Evolutionary conservation across 2,888 invertebrate genomes (phyloP), one percentile per base, ranked within the genome.

Genomic region (Xanthia icteritia): DNA sequence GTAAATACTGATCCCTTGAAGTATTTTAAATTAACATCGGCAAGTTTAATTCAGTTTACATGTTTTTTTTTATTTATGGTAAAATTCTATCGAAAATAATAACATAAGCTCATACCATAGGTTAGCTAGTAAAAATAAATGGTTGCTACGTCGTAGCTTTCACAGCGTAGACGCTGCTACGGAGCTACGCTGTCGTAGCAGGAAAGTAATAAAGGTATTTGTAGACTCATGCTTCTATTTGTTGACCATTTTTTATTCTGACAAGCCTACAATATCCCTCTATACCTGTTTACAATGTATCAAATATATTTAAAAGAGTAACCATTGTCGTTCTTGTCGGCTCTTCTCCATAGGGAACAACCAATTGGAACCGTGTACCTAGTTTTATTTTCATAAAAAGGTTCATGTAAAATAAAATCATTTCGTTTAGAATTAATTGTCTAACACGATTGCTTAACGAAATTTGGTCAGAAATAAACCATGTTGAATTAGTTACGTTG

Each of bases 401-500:
- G 11, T 11, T 11, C 5, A 5, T n/a, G 56, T n/a, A 5, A 56
- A 56, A n/a, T 56, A 56, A 56, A 56, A 56, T n/a, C 15, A 58
- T 58, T 15, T 15, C 5, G 27, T 58, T 58, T 58, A 58, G 58
- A 27, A 58, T 27, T 6, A 15, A 58, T 58, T 27, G 5, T 58
- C 2, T 15, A 27, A 58, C 27, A 27, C 15, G 13, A 58, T 15
- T 56, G 56, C 27, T 0, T 6, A 27, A 27, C 15, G 15, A 27
- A 15, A 58, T 58, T 27, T 6, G 27, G 1, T 31, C 42, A 3
- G 45, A 63, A 51, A n/a, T 51, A 45, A 51, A 58, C 23, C 36
- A 39, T 54, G 45, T n/a, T 51, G 51, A 77, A 79, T 63, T 73
- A 65, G 48, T 64, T 72, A 56, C 42, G 69, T 66, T 66, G 72